These are phyloP conservation scores for Phyllopteryx taeniolatus DNA, from an alignment of 2,113 vertebrate genomes.

Conservation along the genomic window DNA sequence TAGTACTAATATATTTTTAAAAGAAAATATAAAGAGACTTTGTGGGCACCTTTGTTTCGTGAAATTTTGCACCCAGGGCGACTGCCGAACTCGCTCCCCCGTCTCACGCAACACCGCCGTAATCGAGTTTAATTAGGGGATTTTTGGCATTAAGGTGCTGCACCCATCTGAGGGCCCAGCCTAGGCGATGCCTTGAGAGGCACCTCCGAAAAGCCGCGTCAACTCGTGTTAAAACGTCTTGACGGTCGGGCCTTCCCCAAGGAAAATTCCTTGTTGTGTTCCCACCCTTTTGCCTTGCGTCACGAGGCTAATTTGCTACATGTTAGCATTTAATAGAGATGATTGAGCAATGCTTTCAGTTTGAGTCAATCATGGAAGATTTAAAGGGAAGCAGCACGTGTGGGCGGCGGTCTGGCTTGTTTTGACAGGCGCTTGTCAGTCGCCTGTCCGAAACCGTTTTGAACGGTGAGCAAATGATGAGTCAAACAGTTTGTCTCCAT, in stretches of 20 bases:
- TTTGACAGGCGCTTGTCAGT: conserved; percentile 48
- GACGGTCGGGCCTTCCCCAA: background rate
- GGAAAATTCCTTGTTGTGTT: background rate
- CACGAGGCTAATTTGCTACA: background rate
- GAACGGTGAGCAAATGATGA: conserved; percentile 17
- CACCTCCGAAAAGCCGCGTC: background rate
- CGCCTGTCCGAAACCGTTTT: conserved; percentile 33
- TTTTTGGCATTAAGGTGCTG: background rate
- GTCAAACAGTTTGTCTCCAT: conserved; percentile 28
- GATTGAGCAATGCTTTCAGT: background rate
- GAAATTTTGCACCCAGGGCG: background rate
- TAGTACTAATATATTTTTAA: too few relatives aligned
- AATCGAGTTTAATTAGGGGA: background rate
- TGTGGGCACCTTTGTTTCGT: background rate
- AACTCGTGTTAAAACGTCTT: background rate
- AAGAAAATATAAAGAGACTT: too few relatives aligned
- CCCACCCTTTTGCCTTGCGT: background rate
- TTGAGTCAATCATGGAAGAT: conserved; percentile 5
- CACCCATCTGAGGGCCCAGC: background rate
- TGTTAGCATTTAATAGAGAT: background rate
- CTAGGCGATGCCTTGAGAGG: background rate
- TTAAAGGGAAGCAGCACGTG: background rate
- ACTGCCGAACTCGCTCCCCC: background rate
- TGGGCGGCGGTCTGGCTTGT: conserved; percentile 2
- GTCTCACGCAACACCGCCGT: background rate